phyloP scores from a whole-genome alignment of 2,888 invertebrate species.

The Agrotis segetum region DNA sequence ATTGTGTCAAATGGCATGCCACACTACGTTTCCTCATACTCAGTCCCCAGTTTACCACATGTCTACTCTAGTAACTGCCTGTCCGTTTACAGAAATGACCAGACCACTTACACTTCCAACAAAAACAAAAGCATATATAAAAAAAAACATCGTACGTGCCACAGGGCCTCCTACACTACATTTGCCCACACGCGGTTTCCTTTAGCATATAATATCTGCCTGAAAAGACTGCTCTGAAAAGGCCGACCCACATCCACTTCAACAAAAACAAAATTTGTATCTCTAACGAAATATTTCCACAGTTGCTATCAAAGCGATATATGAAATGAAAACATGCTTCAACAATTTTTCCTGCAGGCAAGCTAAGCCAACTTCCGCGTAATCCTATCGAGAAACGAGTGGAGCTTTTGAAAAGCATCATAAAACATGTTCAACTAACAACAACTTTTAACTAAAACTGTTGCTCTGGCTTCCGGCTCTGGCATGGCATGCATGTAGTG shows the following conservation, averaged over 20 bases:
- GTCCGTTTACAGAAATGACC: no score
- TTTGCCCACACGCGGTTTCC: no score
- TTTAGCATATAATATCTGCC: no score
- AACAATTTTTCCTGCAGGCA: slow-evolving; percentile 1
- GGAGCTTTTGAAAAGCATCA: slow-evolving; percentile 25
- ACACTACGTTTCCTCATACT: no score
- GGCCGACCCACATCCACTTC: no score
- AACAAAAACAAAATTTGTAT: no score
- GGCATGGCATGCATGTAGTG: background rate
- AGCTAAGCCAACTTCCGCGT: slow-evolving; percentile 14
- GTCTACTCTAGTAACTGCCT: no score
- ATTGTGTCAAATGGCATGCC: no score
- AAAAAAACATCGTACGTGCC: background rate
- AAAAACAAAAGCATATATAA: background rate
- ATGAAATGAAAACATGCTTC: slow-evolving; percentile 23
- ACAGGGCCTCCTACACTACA: no score
- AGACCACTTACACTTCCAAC: no score
- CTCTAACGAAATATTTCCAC: background rate
- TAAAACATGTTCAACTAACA: slow-evolving; percentile 42
- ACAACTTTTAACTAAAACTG: slow-evolving; percentile 40
- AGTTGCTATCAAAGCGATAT: slow-evolving; percentile 16
- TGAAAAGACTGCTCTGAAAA: no score
- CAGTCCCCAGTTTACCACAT: no score
- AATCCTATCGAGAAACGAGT: slow-evolving; percentile 14
- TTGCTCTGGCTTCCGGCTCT: slow-evolving; percentile 1